Evolutionary conservation across 2,888 invertebrate species (phyloP).

Genomic region (Melipona beecheii): DNA sequence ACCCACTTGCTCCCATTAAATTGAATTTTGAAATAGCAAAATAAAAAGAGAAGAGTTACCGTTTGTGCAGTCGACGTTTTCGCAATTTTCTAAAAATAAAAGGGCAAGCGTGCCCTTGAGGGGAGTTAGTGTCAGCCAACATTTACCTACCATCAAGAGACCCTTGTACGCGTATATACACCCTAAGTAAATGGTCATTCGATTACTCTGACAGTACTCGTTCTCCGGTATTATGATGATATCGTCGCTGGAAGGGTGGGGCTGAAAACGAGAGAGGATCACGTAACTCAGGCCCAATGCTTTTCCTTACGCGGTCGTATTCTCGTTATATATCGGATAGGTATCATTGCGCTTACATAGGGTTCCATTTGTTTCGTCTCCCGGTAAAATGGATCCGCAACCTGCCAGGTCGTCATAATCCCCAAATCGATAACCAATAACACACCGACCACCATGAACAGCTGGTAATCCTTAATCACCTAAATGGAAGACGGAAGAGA

Average conservation of each 20-base stretch:
- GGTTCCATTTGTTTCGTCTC: constrained; percentile 95
- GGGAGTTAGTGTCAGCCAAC: not conserved
- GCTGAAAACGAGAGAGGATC: constrained; percentile 85
- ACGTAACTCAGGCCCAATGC: not conserved
- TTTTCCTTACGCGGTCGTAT: not conserved
- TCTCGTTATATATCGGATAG: not conserved
- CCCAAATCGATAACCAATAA: constrained; percentile 95
- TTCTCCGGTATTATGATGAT: constrained; percentile 96
- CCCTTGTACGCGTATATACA: constrained; percentile 99
- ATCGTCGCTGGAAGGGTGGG: constrained; percentile 96
- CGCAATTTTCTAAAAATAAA: no score
- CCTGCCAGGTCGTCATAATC: constrained; percentile 98
- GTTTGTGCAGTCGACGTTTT: no score
- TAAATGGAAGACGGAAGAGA: constrained; percentile 77
- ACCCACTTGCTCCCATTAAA: no score
- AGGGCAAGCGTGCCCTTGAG: no score
- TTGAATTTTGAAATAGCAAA: no score
- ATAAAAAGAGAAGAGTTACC: no score
- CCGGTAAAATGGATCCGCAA: constrained; percentile 97
- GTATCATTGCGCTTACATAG: constrained; percentile 87
- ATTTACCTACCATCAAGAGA: constrained; percentile 92
- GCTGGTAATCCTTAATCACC: constrained; percentile 99
- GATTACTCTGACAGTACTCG: constrained; percentile 97
- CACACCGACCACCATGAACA: constrained; percentile 98
- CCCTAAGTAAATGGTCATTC: constrained; percentile 98